Conservation (phyloP, 2,113 vertebrate species). For the Daubentonia madagascariensis region DNA sequence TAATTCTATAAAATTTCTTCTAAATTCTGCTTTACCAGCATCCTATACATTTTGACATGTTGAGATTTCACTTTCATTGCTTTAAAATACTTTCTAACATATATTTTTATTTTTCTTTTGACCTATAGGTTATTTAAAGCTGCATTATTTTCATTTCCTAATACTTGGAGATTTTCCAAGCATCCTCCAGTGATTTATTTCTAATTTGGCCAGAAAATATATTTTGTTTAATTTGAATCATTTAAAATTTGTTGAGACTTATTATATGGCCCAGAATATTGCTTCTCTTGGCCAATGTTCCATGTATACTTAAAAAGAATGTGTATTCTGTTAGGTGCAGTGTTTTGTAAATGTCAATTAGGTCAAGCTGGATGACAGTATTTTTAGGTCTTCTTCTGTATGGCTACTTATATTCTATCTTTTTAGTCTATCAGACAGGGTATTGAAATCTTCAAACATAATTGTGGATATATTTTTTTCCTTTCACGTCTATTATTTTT, state of each 20-base stretch:
- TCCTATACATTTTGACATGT: background rate
- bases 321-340: fast-evolving
- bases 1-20: background rate
- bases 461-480: background rate
- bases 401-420: background rate
- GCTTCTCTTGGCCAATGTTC: background rate
- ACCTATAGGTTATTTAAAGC: background rate
- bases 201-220: background rate
- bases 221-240: background rate
- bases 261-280: background rate
- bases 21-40: background rate
- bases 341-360: background rate
- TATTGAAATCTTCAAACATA: background rate
- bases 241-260: background rate
- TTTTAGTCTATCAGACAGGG: background rate
- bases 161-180: background rate
- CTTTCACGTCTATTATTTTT: background rate
- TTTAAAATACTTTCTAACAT: background rate
- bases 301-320: background rate
- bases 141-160: background rate
- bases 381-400: background rate
- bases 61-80: background rate
- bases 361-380: background rate
- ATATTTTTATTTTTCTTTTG: background rate
- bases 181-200: background rate